phyloP scores from a whole-genome alignment of 2,113 vertebrate species.

The Alligator sinensis region DNA sequence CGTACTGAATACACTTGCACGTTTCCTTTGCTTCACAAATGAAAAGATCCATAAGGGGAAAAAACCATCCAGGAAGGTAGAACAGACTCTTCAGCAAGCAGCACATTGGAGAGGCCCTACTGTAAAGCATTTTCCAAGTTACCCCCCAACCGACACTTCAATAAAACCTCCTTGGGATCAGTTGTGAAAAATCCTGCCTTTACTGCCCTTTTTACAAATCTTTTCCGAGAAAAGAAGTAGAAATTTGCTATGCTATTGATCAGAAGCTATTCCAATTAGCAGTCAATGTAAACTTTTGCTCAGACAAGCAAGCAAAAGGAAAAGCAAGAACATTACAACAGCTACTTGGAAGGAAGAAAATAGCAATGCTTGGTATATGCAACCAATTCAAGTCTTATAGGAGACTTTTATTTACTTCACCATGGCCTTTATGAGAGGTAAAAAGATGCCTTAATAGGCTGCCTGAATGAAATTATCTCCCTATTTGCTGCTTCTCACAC shows the following conservation, averaged over 20 bases:
- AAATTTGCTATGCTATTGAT: neutral
- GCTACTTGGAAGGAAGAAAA: neutral
- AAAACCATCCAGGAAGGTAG: neutral
- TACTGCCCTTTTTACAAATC: neutral
- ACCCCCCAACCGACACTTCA: neutral
- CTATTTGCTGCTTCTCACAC: neutral
- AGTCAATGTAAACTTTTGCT: neutral
- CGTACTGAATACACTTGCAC: neutral
- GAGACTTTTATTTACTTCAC: neutral
- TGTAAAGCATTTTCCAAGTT: neutral
- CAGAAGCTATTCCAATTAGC: neutral
- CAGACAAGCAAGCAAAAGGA: neutral
- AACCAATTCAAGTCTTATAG: neutral
- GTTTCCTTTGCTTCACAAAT: neutral
- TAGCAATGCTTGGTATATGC: rapidly evolving
- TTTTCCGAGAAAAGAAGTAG: neutral
- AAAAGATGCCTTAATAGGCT: rapidly evolving
- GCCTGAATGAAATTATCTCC: neutral
- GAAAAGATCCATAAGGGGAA: neutral
- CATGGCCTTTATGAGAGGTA: rapidly evolving
- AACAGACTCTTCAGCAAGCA: neutral
- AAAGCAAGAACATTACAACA: neutral
- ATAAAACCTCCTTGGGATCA: neutral
- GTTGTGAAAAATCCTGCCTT: neutral
- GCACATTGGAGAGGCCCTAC: neutral